Percentiles rank a stretch among this genome's conserved stretches.
Conservation (phyloP, 2,797 vertebrate genomes). For the Lemur catta region DNA sequence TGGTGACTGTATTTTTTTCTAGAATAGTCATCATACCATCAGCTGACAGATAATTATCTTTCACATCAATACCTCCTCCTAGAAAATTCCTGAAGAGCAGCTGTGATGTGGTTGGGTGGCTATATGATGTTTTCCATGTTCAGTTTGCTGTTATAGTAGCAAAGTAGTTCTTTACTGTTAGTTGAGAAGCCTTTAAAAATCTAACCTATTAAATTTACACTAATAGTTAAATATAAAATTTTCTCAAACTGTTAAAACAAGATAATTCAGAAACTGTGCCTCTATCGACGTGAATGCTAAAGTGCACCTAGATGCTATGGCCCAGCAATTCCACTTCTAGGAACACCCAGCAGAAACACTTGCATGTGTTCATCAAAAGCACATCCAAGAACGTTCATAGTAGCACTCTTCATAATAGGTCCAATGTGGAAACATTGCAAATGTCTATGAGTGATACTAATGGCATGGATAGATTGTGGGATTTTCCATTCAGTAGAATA, state of each 20-base stretch:
- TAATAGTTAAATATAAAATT: neutral
- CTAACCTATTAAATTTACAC: neutral
- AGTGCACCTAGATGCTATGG: neutral
- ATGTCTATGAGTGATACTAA: neutral
- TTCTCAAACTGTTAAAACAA: neutral
- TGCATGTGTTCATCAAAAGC: neutral
- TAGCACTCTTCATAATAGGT: neutral
- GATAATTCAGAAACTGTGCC: neutral
- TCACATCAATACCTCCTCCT: constrained; percentile 27
- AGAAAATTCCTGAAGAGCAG: neutral
- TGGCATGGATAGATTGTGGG: neutral
- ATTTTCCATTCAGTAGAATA: neutral
- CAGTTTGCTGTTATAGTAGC: constrained; percentile 47
- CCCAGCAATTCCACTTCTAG: neutral
- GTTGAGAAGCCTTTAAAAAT: constrained; percentile 33
- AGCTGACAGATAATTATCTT: neutral
- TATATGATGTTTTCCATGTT: constrained; percentile 27
- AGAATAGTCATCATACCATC: neutral
- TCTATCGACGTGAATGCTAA: neutral
- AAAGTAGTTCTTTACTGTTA: constrained; percentile 62
- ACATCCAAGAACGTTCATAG: neutral
- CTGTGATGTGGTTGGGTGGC: neutral
- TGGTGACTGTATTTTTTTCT: constrained; percentile 16
- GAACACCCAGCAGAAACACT: neutral
- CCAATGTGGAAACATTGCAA: neutral